These are phyloP conservation scores for Serranochromis macrocephalus DNA, from an alignment of 2,113 vertebrate genomes.

Conservation along the genomic window DNA sequence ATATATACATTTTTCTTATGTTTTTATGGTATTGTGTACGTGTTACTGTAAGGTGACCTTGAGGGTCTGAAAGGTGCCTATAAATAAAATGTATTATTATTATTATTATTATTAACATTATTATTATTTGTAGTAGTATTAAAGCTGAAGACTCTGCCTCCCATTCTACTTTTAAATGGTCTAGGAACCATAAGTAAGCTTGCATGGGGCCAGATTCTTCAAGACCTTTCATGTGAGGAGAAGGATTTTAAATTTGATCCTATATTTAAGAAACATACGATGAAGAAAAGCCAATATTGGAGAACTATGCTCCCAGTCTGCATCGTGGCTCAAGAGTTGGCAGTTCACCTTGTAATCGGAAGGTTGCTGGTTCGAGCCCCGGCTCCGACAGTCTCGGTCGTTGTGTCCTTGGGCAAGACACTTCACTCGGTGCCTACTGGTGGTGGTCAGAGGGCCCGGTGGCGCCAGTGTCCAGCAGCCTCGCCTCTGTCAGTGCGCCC, in stretches of 20 bases:
- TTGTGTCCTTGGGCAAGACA: neutral
- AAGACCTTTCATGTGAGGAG: neutral
- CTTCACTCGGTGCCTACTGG: rapidly evolving
- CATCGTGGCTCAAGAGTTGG: neutral
- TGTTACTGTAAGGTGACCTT: neutral
- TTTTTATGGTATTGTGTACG: neutral
- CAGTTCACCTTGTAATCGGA: rapidly evolving
- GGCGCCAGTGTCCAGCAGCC: rapidly evolving
- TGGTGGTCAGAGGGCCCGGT: neutral
- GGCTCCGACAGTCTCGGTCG: rapidly evolving
- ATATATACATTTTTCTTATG: neutral
- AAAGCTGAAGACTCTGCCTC: neutral
- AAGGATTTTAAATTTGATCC: neutral
- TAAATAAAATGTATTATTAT: neutral
- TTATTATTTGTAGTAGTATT: neutral
- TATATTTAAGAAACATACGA: rapidly evolving
- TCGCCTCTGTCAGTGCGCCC: neutral
- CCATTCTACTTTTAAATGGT: neutral
- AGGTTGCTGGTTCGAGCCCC: rapidly evolving
- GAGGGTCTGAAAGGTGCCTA: rapidly evolving
- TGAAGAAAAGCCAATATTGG: neutral
- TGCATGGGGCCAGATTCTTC: neutral
- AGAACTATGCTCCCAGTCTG: neutral
- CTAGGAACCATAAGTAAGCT: neutral
- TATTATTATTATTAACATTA: neutral